phyloP scores from a whole-genome alignment of 2,888 invertebrate genomes.

The Sclerodermus sp. region DNA sequence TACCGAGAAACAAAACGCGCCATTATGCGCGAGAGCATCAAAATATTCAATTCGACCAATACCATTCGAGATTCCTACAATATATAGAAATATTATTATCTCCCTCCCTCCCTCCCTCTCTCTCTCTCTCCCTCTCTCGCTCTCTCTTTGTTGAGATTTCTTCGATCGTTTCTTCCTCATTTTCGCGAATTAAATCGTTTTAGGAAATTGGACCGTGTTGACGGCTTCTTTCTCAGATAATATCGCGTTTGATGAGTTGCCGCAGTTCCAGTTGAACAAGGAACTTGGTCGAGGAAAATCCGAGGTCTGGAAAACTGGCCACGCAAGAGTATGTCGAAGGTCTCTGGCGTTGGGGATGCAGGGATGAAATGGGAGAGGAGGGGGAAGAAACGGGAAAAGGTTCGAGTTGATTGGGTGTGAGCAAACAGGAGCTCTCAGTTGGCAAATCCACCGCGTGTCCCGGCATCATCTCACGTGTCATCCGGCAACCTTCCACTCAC shows the following conservation, averaged over 20 bases:
- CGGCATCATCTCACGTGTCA: conserved; percentile 28
- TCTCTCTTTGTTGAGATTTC: too few relatives aligned
- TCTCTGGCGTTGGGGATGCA: not conserved
- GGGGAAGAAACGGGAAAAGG: conserved; percentile 15
- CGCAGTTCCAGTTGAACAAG: too few relatives aligned
- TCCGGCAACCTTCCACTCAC: not conserved
- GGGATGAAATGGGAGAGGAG: not conserved
- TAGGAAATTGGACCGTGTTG: too few relatives aligned
- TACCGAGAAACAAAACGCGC: too few relatives aligned
- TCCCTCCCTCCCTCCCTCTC: not conserved
- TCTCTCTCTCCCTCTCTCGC: not conserved
- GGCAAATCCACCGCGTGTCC: conserved; percentile 33
- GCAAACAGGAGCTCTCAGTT: conserved; percentile 30
- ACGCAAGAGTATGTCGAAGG: not conserved
- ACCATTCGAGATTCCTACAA: too few relatives aligned
- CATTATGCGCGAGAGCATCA: too few relatives aligned
- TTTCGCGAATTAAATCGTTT: not conserved
- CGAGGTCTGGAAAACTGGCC: not conserved
- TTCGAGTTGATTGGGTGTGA: conserved; percentile 40
- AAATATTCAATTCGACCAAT: too few relatives aligned
- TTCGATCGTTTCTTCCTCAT: too few relatives aligned
- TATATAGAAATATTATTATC: too few relatives aligned
- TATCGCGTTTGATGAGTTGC: too few relatives aligned
- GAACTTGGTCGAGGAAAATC: not conserved
- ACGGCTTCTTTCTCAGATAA: too few relatives aligned